Evolutionary conservation across 2,888 invertebrate genomes (phyloP).

Genomic region (Isoperla grammatica): DNA sequence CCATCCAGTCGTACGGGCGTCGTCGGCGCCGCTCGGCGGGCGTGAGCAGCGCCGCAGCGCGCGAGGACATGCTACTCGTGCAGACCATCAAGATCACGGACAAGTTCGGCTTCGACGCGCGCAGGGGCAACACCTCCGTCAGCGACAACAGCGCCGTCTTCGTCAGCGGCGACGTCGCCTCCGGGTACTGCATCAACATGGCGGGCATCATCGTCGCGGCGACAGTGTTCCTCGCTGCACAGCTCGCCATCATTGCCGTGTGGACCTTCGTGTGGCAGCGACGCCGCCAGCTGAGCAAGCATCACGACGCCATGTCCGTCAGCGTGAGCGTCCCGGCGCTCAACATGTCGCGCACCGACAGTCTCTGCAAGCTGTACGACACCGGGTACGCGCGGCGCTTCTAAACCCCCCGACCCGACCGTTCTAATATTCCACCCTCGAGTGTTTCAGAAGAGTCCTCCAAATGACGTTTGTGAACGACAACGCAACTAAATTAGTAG

Average conservation of each 20-base stretch:
- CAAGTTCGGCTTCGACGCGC: slow-evolving; percentile 76
- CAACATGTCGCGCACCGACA: slow-evolving; percentile 56
- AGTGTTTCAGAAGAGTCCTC: too few relatives aligned
- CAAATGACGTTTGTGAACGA: too few relatives aligned
- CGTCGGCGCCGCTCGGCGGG: slow-evolving; percentile 63
- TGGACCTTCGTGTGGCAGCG: slow-evolving; percentile 88
- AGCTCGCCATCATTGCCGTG: slow-evolving; percentile 78
- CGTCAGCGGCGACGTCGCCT: slow-evolving; percentile 54
- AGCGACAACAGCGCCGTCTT: slow-evolving; percentile 64
- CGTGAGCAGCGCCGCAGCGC: slow-evolving; percentile 42
- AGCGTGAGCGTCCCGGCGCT: slow-evolving; percentile 58
- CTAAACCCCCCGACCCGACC: too few relatives aligned
- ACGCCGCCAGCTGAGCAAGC: slow-evolving; percentile 49
- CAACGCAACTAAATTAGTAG: too few relatives aligned
- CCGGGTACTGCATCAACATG: slow-evolving; percentile 62
- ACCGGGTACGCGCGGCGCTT: slow-evolving; percentile 70
- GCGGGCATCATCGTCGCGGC: slow-evolving; percentile 79
- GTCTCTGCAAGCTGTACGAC: slow-evolving; percentile 83
- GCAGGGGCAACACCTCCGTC: slow-evolving; percentile 44
- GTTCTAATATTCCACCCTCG: too few relatives aligned
- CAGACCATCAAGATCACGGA: slow-evolving; percentile 90
- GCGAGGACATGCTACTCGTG: slow-evolving; percentile 80
- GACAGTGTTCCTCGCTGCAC: slow-evolving; percentile 78
- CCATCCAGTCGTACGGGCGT: slow-evolving; percentile 76
- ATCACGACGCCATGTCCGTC: slow-evolving; percentile 56